Base-by-base conservation (phyloP, 2,113 vertebrate genomes). In the Periophthalmus modestus region DNA sequence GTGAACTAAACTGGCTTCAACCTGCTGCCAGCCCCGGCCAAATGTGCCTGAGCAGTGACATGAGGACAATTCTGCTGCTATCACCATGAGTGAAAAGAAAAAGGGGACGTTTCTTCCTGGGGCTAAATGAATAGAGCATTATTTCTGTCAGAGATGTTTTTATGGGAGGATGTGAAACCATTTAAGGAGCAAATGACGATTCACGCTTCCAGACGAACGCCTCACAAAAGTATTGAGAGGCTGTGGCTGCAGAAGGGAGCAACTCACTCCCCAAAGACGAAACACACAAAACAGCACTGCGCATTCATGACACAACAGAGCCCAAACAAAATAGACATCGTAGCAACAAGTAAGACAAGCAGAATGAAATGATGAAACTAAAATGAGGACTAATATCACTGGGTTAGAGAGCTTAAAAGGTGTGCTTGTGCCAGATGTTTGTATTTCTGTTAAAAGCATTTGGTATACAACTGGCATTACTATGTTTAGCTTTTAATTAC, bases 81-180 rank as follows among this genome's bases (percentile, higher is more conserved):
- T 72, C 19, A 79, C 34, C 46, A 5, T 36, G 34, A 74, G 28
- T 69, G 46, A 5, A 5, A 67, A 68, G 15, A 59, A 15, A 5
- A 71, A 28, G 62, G 13, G 15, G 47, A 61, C 5, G 33, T 21
- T 47, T 63, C 47, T 36, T 52, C 24, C 24, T 21, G 21, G 21
- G 46, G 24, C 54, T 62, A n/a, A 74, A 43, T 18, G 10, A 62
- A 39, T 67, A 24, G 16, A 68, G 72, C 63, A 77, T 66, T 68
- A 66, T 13, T 58, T 74, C 52, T 54, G 58, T 55, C 18, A 55
- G 36, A 55, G 61, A 61, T 12, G 33, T 73, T 74, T 84, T 47
- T 57, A 21, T 62, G 10, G 62, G 54, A 74, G 21, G 24, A 74
- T 50, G 33, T 4, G 14, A 70, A 21, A 69, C 65, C 59, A 63